Percentiles rank a stretch among this genome's conserved stretches.
These are phyloP conservation scores for Temnothorax nylanderi DNA, from an alignment of 1,140 invertebrate genomes.

Conservation along the genomic window DNA sequence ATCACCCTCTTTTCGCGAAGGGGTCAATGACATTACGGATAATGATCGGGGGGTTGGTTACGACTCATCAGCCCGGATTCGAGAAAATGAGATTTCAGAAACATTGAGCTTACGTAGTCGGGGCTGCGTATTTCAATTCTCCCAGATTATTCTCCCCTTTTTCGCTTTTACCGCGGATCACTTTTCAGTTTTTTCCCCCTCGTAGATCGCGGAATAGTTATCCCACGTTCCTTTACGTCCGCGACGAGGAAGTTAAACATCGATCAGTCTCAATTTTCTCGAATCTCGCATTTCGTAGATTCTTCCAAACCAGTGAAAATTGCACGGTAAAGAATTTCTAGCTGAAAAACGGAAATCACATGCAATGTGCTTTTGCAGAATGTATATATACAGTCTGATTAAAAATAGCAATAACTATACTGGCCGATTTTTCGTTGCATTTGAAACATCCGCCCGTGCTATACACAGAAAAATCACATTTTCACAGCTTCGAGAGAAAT, in stretches of 20 bases:
- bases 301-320: not conserved
- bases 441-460: not conserved
- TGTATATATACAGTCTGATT: not conserved
- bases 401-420: conserved; percentile 2
- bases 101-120: not conserved
- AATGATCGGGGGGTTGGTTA: not conserved
- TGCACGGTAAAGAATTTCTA: not conserved
- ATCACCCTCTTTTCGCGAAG: not conserved
- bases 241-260: not conserved
- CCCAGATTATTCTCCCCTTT: not conserved
- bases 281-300: not conserved
- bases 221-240: not conserved
- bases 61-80: conserved; percentile 30
- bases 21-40: conserved; percentile 20
- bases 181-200: not conserved
- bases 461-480: not conserved
- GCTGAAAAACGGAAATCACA: not conserved
- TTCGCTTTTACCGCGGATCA: not conserved
- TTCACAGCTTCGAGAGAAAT: not conserved
- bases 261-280: not conserved
- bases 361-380: not conserved
- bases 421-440: not conserved
- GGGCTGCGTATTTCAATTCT: conserved; percentile 24
- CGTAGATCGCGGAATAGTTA: not conserved
- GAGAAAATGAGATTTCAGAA: conserved; percentile 49